Percentiles rank a stretch among this genome's conserved stretches.
Evolutionary conservation across 2,888 invertebrate genomes (phyloP).

Genomic region (Acrocera orbiculus): DNA sequence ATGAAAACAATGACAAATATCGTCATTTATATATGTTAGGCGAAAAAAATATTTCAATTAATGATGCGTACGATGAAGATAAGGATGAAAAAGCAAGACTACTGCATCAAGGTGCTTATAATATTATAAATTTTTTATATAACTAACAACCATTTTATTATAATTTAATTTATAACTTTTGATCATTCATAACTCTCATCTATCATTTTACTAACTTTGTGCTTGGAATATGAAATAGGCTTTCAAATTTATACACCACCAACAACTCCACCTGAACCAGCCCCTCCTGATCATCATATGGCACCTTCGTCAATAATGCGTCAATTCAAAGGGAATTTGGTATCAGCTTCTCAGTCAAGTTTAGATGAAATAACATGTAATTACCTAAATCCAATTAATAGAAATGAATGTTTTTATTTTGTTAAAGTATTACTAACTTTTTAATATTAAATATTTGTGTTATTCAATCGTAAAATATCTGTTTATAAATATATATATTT

Average conservation of each 20-base stretch:
- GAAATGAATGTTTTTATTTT: conserved; percentile 14
- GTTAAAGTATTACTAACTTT: conserved; percentile 9
- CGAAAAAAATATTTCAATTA: conserved; percentile 32
- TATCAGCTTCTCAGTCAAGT: conserved; percentile 42
- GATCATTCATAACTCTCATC: too few species aligned
- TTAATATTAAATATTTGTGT: conserved; percentile 13
- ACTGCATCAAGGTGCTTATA: conserved; percentile 42
- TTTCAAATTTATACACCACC: conserved; percentile 72
- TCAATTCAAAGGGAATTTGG: conserved; percentile 33
- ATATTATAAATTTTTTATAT: not conserved
- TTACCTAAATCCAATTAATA: conserved; percentile 13
- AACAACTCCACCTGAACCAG: conserved; percentile 69
- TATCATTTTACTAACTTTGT: too few species aligned
- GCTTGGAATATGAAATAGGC: conserved; percentile 31
- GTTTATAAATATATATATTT: not conserved
- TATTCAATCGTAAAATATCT: not conserved
- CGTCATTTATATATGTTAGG: conserved; percentile 45
- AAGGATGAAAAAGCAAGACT: conserved; percentile 31
- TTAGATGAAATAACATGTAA: conserved; percentile 49
- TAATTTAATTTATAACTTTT: too few species aligned
- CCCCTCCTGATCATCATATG: conserved; percentile 61
- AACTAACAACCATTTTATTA: too few species aligned
- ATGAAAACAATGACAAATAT: conserved; percentile 51
- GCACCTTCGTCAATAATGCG: conserved; percentile 34
- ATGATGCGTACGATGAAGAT: conserved; percentile 31